Conservation (phyloP, 2,888 invertebrate species). For the Meganola albula region DNA sequence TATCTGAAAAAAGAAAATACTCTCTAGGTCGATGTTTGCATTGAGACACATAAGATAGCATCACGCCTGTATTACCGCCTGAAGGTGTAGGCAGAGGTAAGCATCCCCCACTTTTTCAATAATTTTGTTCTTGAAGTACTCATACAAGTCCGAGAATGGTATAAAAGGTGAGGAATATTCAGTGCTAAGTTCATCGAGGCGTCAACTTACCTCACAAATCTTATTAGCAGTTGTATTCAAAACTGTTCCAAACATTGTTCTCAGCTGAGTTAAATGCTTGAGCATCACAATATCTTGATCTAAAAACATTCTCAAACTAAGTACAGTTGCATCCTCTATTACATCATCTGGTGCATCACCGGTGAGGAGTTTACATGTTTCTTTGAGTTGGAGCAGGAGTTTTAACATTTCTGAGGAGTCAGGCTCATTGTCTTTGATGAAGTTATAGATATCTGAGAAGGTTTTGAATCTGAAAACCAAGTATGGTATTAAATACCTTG, state of each 20-base stretch:
- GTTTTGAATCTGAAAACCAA: slow-evolving; percentile 67
- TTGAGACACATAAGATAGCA: too few relatives aligned
- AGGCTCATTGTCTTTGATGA: slow-evolving; percentile 55
- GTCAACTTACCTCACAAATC: slow-evolving; percentile 80
- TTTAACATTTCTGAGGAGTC: slow-evolving; percentile 49
- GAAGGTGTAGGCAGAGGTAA: too few relatives aligned
- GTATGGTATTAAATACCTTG: too few relatives aligned
- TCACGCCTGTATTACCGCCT: too few relatives aligned
- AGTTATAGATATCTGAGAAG: slow-evolving; percentile 67
- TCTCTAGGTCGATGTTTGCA: too few relatives aligned
- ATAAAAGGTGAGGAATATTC: too few relatives aligned
- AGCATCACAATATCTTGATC: slow-evolving; percentile 77
- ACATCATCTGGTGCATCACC: slow-evolving; percentile 78
- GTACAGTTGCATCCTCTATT: slow-evolving; percentile 80
- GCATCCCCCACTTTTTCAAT: too few relatives aligned
- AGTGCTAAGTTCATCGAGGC: too few relatives aligned
- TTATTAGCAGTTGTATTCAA: slow-evolving; percentile 71
- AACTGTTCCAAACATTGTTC: slow-evolving; percentile 79
- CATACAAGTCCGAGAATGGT: too few relatives aligned
- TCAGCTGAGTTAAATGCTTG: slow-evolving; percentile 76
- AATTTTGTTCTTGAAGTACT: too few relatives aligned
- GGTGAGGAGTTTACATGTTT: slow-evolving; percentile 56
- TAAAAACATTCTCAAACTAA: slow-evolving; percentile 79
- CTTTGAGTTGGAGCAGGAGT: slow-evolving; percentile 45
- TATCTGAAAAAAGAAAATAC: slow-evolving; percentile 51